Evolutionary conservation across 35 echinoderm and acorn worm genomes (phyloP).

Genomic region (Ptychodera flava): DNA sequence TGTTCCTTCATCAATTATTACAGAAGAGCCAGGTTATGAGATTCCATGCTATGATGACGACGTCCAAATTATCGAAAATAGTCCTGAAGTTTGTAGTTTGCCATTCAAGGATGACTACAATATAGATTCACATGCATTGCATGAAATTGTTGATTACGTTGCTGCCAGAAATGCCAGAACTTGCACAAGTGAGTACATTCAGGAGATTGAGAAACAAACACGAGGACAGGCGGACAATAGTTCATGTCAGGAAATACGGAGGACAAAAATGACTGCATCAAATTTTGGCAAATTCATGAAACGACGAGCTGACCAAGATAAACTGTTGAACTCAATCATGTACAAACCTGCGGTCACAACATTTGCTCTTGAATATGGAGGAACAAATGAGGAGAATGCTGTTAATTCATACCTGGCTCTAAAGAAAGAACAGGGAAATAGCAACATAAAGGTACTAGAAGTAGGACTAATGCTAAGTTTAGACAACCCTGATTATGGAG

Average conservation of each 20-base stretch:
- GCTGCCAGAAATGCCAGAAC: background rate
- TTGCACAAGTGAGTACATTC: background rate
- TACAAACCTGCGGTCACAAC: background rate
- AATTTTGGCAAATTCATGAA: background rate
- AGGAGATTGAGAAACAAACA: background rate
- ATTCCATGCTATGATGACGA: background rate
- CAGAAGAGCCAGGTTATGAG: background rate
- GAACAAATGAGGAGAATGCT: background rate
- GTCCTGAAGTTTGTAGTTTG: background rate
- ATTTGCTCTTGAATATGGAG: background rate
- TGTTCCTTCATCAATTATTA: background rate
- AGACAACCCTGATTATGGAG: background rate
- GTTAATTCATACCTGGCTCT: background rate
- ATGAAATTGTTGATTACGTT: background rate
- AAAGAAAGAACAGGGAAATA: background rate
- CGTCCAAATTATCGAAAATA: background rate
- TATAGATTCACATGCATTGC: background rate
- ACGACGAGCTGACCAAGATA: background rate
- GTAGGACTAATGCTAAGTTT: background rate
- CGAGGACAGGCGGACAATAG: background rate
- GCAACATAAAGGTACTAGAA: background rate
- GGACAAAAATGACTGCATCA: background rate
- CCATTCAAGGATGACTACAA: background rate
- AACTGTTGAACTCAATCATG: background rate
- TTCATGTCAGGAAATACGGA: background rate